These are phyloP conservation scores for Cirrhinus mrigala DNA, from an alignment of 2,797 vertebrate species.

Conservation along the genomic window DNA sequence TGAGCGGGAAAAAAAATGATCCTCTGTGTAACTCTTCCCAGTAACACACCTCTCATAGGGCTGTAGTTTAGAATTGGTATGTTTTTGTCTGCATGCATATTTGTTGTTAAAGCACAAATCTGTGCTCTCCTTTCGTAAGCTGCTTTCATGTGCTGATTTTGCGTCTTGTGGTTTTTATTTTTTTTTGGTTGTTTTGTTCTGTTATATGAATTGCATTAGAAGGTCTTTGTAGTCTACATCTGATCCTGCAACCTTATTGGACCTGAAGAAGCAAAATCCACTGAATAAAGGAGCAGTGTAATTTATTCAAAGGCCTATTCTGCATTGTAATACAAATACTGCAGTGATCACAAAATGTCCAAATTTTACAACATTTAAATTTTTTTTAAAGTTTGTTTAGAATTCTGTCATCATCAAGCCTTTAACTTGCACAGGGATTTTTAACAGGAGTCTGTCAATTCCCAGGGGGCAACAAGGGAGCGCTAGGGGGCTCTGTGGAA, in stretches of 20 bases:
- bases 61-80: neutral
- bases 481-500: neutral
- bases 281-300: slow-evolving; percentile 31
- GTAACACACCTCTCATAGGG: neutral
- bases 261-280: slow-evolving; percentile 41
- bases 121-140: neutral
- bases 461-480: neutral
- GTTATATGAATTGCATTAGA: slow-evolving; percentile 18
- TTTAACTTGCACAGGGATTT: neutral
- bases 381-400: neutral
- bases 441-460: neutral
- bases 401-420: neutral
- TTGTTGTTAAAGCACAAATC: slow-evolving; percentile 23
- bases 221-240: slow-evolving; percentile 29
- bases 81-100: slow-evolving; percentile 21
- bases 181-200: slow-evolving; percentile 1
- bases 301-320: slow-evolving; percentile 31
- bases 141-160: slow-evolving; percentile 32
- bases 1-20: neutral
- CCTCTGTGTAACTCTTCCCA: neutral
- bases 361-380: neutral
- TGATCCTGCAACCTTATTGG: slow-evolving; percentile 28
- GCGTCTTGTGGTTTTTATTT: slow-evolving; percentile 8
- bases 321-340: neutral
- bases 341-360: neutral